These are phyloP conservation scores for Nomada fucata DNA, from an alignment of 2,888 invertebrate species.

Conservation along the genomic window DNA sequence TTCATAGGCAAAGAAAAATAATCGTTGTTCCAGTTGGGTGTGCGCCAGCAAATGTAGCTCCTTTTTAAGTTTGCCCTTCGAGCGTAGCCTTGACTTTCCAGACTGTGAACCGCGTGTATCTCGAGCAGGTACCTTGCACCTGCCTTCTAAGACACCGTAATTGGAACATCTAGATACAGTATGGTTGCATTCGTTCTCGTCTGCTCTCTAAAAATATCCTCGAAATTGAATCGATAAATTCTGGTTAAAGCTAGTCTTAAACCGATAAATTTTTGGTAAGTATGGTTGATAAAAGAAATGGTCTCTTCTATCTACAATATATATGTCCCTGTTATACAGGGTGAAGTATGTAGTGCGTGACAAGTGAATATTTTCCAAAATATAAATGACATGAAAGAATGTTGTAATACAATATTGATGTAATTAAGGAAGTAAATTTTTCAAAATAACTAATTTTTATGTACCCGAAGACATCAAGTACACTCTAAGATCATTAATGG, in stretches of 20 bases:
- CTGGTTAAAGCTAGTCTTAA: not conserved
- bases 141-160: slow-evolving; percentile 23
- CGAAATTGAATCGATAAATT: slow-evolving; percentile 3
- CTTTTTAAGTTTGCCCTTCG: slow-evolving; percentile 59
- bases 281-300: not conserved
- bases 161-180: slow-evolving; percentile 29
- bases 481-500: too few species aligned
- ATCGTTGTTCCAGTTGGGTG: slow-evolving; percentile 56
- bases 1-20: slow-evolving; percentile 46
- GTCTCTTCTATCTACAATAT: too few species aligned
- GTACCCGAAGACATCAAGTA: too few species aligned
- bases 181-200: not conserved
- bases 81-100: slow-evolving; percentile 60
- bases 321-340: too few species aligned
- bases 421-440: too few species aligned
- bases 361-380: too few species aligned
- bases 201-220: slow-evolving; percentile 16
- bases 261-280: not conserved
- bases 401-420: too few species aligned
- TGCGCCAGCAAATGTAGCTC: slow-evolving; percentile 56
- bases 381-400: too few species aligned
- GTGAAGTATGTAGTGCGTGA: too few species aligned
- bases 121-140: slow-evolving; percentile 31
- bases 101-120: slow-evolving; percentile 19
- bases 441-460: too few species aligned